Base-by-base conservation (phyloP, 1,140 invertebrate species). In the Anadara kagoshimensis region DNA sequence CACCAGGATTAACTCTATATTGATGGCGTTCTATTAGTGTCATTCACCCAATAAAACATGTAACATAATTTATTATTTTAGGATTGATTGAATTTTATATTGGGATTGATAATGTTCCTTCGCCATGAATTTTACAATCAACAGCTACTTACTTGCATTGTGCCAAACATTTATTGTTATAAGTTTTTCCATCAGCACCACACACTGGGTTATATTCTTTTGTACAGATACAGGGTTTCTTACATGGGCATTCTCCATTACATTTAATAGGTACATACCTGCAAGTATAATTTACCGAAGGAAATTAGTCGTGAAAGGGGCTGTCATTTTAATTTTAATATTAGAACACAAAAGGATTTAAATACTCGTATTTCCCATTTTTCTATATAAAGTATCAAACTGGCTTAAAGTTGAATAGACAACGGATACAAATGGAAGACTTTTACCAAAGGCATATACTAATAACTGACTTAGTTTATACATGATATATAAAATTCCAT, bases 71-170 rank as follows among this genome's bases (percentile, higher is more conserved):
- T n/a, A n/a, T n/a, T n/a, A n/a, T n/a, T n/a, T n/a, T n/a, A n/a
- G n/a, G n/a, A n/a, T n/a, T n/a, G n/a, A n/a, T n/a, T n/a, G n/a
- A n/a, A n/a, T n/a, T n/a, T n/a, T n/a, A n/a, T n/a, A n/a, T n/a
- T n/a, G n/a, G n/a, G n/a, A 47, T 16, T 10, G 16, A 47, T 10
- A 16, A 10, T 47, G 8, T 10, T 16, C 16, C 16, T n/a, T n/a
- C n/a, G n/a, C n/a, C n/a, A n/a, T n/a, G n/a, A n/a, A n/a, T n/a
- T n/a, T n/a, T n/a, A n/a, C n/a, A n/a, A n/a, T n/a, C n/a, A n/a
- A n/a, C n/a, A n/a, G n/a, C n/a, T n/a, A 54, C 72, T 41, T 74
- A 56, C 29, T 18, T 41, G 51, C 54, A 69, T 18, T 59, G 18
- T 11, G 66, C 41, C 5, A 22, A 16, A 29, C 66, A 59, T 47